These are phyloP conservation scores for Lepisosteus osseus DNA, from an alignment of 2,113 vertebrate species.

Conservation along the genomic window DNA sequence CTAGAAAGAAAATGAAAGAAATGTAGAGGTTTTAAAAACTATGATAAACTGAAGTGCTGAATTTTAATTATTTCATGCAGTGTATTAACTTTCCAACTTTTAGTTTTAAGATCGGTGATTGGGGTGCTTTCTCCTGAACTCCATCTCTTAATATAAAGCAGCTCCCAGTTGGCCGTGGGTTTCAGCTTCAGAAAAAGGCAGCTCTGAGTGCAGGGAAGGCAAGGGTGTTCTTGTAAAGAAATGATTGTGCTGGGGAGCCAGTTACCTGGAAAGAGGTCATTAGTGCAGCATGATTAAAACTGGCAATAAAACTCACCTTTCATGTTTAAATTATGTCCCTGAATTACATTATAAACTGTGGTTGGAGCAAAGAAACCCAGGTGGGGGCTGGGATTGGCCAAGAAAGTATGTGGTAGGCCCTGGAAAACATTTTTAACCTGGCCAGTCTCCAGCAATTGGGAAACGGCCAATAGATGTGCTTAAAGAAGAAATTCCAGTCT, in stretches of 20 bases:
- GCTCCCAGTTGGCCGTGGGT: constrained; percentile 55
- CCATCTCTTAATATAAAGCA: constrained; percentile 51
- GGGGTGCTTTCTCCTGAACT: constrained; percentile 35
- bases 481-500: constrained; percentile 61
- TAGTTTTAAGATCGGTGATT: constrained; percentile 40
- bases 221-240: constrained; percentile 25
- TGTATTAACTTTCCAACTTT: constrained; percentile 32
- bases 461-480: constrained; percentile 54
- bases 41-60: no score
- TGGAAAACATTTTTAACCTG: constrained; percentile 52
- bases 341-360: not conserved
- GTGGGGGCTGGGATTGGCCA: constrained; percentile 29
- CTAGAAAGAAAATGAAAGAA: constrained; percentile 30
- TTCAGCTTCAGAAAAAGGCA: constrained; percentile 40
- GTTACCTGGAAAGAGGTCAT: constrained; percentile 25
- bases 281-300: constrained; percentile 23
- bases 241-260: not conserved
- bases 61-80: constrained; percentile 7
- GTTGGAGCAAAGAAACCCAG: constrained; percentile 31
- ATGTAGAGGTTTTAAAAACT: not conserved
- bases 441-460: constrained; percentile 52
- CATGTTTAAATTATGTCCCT: not conserved
- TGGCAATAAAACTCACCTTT: not conserved
- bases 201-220: constrained; percentile 40
- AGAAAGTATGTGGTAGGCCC: constrained; percentile 36